These are phyloP conservation scores for Phalangium opilio DNA, from an alignment of 2,888 invertebrate genomes.

Conservation along the genomic window DNA sequence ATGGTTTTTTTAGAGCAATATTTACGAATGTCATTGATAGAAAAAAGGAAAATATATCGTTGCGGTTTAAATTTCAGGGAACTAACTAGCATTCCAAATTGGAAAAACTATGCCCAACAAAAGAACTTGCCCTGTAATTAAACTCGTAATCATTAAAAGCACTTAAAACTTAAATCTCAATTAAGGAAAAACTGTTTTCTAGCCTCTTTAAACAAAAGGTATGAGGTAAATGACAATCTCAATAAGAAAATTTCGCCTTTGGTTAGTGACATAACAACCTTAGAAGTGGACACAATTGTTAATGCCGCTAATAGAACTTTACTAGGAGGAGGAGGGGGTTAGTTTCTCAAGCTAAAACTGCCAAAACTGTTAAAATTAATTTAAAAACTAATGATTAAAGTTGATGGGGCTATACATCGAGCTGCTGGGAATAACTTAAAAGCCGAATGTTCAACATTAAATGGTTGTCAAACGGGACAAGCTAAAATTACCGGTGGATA, in stretches of 20 bases:
- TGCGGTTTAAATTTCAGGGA: too few relatives aligned
- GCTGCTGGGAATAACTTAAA: constrained; percentile 53
- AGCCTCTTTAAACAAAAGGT: too few relatives aligned
- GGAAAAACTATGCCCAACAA: too few relatives aligned
- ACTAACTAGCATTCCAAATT: too few relatives aligned
- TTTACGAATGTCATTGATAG: too few relatives aligned
- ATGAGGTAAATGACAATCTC: constrained; percentile 11
- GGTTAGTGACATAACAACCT: constrained; percentile 63
- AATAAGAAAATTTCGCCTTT: constrained; percentile 36
- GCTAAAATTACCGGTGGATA: constrained; percentile 63
- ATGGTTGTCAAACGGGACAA: constrained; percentile 61
- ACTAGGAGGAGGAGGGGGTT: constrained; percentile 63
- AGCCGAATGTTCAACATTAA: constrained; percentile 51
- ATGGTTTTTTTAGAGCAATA: too few relatives aligned
- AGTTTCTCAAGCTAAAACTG: constrained; percentile 1
- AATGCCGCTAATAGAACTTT: constrained; percentile 70
- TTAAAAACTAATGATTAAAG: constrained; percentile 27
- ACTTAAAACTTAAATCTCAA: too few relatives aligned
- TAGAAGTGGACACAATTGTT: constrained; percentile 74
- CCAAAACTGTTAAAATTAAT: constrained; percentile 2
- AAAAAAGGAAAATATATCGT: too few relatives aligned
- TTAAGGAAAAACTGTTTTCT: too few relatives aligned
- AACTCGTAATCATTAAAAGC: too few relatives aligned
- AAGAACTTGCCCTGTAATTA: too few relatives aligned
- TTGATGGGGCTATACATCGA: constrained; percentile 76